Conservation (phyloP, 2,113 vertebrate genomes). For the Cyphomyrus discorhynchus region DNA sequence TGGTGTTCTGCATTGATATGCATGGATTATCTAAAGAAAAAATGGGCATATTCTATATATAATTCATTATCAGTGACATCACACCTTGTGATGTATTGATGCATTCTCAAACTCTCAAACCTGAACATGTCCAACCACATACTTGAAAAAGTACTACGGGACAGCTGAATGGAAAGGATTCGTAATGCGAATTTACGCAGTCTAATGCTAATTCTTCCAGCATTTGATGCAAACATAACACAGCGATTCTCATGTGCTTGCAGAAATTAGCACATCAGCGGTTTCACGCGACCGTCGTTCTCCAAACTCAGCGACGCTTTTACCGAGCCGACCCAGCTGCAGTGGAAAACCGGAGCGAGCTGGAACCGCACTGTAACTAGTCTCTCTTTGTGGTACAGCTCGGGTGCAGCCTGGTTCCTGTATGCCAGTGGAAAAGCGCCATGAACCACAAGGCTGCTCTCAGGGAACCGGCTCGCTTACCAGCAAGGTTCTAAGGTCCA, state of each 20-base stretch:
- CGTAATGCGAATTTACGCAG: not conserved
- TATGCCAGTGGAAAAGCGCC: not conserved
- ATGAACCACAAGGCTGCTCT: not conserved
- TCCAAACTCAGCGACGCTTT: not conserved
- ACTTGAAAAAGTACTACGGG: not conserved
- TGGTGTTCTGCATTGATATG: not conserved
- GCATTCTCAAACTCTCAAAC: not conserved
- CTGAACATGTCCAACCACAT: not conserved
- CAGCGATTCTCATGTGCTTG: not conserved
- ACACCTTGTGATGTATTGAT: not conserved
- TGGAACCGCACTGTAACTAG: not conserved
- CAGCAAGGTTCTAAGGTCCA: conserved; percentile 83
- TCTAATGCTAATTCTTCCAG: not conserved
- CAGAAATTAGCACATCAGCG: not conserved
- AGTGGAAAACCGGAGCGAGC: not conserved
- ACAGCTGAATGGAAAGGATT: not conserved
- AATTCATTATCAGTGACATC: not conserved
- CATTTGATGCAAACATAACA: not conserved
- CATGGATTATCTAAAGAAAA: not conserved
- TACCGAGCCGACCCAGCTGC: not conserved
- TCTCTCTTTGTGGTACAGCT: not conserved
- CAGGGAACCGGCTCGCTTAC: conserved; percentile 55
- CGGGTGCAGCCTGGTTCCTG: not conserved
- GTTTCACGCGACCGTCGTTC: not conserved
- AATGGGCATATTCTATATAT: not conserved